Evolutionary conservation across 2,113 vertebrate species (phyloP).

Genomic region (Gallinago paraguaiae): DNA sequence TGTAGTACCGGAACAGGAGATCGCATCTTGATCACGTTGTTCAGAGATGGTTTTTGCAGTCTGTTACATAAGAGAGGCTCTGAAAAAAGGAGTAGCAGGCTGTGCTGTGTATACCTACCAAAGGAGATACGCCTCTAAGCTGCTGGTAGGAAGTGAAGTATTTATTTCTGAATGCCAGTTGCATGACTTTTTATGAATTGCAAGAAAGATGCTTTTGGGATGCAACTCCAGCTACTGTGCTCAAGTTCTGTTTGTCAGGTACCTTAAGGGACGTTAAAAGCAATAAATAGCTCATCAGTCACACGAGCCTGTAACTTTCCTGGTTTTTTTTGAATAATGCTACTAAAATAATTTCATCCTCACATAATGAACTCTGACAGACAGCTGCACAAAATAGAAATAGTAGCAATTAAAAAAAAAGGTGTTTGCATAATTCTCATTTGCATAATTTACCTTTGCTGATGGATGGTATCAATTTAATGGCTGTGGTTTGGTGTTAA

Average conservation of each 20-base stretch:
- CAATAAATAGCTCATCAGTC: not conserved
- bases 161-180: not conserved
- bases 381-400: not conserved
- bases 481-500: not conserved
- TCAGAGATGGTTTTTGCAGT: conserved; percentile 54
- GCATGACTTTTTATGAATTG: not conserved
- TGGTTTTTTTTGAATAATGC: not conserved
- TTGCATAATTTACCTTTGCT: conserved; percentile 34
- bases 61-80: conserved; percentile 60
- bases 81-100: not conserved
- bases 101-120: not conserved
- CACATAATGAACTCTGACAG: not conserved
- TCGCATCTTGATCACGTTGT: conserved; percentile 15
- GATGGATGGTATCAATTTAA: not conserved
- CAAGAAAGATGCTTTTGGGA: not conserved
- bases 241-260: not conserved
- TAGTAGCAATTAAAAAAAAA: not conserved
- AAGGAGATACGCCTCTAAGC: not conserved
- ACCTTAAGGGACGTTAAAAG: not conserved
- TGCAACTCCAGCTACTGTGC: not conserved
- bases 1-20: not conserved
- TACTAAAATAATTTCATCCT: not conserved
- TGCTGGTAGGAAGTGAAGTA: not conserved
- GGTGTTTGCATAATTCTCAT: conserved; percentile 33
- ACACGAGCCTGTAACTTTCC: not conserved